Evolutionary conservation across 2,888 invertebrate species (phyloP).

Genomic region (Helicoverpa assulta): DNA sequence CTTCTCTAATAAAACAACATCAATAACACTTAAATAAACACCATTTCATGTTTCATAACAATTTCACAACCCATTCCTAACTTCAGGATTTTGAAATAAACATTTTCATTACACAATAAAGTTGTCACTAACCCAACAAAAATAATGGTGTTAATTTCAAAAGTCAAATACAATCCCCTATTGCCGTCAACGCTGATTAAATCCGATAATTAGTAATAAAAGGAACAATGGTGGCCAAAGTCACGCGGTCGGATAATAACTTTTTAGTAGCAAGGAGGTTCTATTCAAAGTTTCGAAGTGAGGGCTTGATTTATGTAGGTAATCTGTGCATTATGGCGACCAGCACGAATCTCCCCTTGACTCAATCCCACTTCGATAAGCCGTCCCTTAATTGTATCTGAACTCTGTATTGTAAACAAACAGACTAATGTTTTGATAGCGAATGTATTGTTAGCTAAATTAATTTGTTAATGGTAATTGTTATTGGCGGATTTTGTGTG

Average conservation of each 20-base stretch:
- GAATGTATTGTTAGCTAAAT: conserved; percentile 35
- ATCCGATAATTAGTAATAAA: conserved; percentile 43
- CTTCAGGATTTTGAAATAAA: neutral
- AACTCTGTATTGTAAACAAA: conserved; percentile 50
- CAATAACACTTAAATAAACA: no score
- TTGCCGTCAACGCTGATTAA: conserved; percentile 10
- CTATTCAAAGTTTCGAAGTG: conserved; percentile 65
- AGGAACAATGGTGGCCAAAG: conserved; percentile 44
- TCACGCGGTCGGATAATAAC: conserved; percentile 54
- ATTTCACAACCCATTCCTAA: neutral
- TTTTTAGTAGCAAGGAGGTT: conserved; percentile 59
- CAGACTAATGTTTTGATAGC: conserved; percentile 36
- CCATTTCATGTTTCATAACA: neutral
- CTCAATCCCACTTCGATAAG: conserved; percentile 64
- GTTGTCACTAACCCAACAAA: neutral
- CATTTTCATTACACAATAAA: neutral
- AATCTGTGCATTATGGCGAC: conserved; percentile 70
- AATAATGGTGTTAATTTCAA: neutral
- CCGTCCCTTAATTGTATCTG: conserved; percentile 55
- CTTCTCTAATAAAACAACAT: no score
- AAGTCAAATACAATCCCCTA: neutral
- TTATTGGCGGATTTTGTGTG: conserved; percentile 3
- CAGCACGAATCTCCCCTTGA: conserved; percentile 63
- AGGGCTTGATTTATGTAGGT: conserved; percentile 73
- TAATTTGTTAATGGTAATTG: conserved; percentile 24